Base-by-base conservation (phyloP, 2,888 invertebrate genomes). In the Zygogramma bicolorata region DNA sequence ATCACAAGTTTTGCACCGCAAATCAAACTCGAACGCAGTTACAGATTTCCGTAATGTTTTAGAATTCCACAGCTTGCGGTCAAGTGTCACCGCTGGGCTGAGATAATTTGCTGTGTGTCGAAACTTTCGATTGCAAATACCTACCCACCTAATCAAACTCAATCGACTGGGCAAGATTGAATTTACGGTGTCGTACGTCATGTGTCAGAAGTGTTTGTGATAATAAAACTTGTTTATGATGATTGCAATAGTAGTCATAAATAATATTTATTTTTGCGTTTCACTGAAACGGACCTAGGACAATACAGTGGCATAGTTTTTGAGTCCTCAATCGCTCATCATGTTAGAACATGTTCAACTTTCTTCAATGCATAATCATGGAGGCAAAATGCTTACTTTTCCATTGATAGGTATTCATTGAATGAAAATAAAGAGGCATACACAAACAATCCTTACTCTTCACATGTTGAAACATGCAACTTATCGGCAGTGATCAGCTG, bases 151-250 rank as follows among this genome's bases (percentile, higher is more conserved):
- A 25, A 53, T 53, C n/a, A 53, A 53, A 53, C 25, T 53, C 25
- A 53, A 53, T 61, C 61, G 68, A 68, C 22, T 46, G 53, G 60
- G 70, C 53, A 49, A 22, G 53, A 49, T 38, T 53, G 60, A 46
- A 70, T 70, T 65, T 70, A 70, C 65, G 65, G 60, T 65, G 53
- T 49, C 65, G 65, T 65, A 60, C 65, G 46, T 49, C 46, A 70
- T 13, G 27, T 25, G 25, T 53, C 53, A 25, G 27, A 27, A 53
- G 53, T 53, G 25, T 53, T 53, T 53, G 10, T 6, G n/a, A 53
- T 53, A 53, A 53, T 53, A 53, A 53, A 53, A 53, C 53, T 25
- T 53, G 53, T 53, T 53, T 53, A 53, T 53, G 53, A 53, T 53
- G 53, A 53, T 53, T 53, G 15, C 53, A 53, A 53, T 53, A 25